Percentiles rank a stretch among this genome's conserved stretches.
Conservation (phyloP, 2,113 vertebrate species). For the Clarias batrachus region DNA sequence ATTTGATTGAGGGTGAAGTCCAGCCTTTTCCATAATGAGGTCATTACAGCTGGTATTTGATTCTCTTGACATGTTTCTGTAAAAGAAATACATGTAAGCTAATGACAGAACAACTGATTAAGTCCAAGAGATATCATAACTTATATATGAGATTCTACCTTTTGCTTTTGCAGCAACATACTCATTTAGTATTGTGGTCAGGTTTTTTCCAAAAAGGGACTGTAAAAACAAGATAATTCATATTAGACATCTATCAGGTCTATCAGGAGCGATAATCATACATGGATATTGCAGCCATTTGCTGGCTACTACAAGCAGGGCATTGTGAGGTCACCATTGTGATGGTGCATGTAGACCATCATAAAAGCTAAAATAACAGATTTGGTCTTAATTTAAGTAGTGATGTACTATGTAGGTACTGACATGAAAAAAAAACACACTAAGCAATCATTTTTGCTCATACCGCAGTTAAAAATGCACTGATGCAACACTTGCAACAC, state of each 20-base stretch:
- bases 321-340: no score
- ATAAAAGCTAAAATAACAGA: no score
- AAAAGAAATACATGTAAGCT: neutral
- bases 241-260: neutral
- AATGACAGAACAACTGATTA: neutral
- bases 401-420: no score
- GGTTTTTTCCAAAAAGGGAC: slow-evolving; percentile 95
- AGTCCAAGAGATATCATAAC: neutral
- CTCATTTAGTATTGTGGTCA: slow-evolving; percentile 94
- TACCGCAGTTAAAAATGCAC: no score
- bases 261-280: no score
- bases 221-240: slow-evolving; percentile 62
- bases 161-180: slow-evolving; percentile 92
- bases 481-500: no score
- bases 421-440: no score
- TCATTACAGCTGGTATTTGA: slow-evolving; percentile 88
- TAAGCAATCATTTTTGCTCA: no score
- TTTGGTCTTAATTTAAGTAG: no score
- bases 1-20: slow-evolving; percentile 96
- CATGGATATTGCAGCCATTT: no score
- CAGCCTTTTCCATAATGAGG: slow-evolving; percentile 95
- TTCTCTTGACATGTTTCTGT: slow-evolving; percentile 71
- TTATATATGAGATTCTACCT: slow-evolving; percentile 70
- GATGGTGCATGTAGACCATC: no score
- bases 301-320: no score